Base-by-base conservation (phyloP, 1,140 invertebrate genomes). In the Plodia interpunctella region DNA sequence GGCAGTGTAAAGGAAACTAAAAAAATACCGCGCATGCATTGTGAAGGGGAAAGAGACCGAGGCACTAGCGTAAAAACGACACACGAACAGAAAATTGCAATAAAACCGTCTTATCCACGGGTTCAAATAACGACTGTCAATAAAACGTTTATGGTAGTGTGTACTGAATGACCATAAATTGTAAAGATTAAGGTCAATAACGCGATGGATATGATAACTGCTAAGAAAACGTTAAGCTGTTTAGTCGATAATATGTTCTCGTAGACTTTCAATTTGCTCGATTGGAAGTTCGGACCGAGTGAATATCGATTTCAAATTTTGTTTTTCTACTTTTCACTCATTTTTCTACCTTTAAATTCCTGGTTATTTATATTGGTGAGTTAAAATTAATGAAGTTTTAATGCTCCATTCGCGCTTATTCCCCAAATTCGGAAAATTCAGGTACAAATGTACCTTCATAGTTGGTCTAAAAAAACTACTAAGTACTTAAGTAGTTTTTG, bases 131-230 rank as follows among this genome's bases (percentile, higher is more conserved):
- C 71, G 75, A 77, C 70, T 72, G 72, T 73, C 72, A 77, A 87
- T 83, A 83, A 83, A 76, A 79, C 77, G 66, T 80, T 81, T 83
- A 87, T 80, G 73, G 76, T 72, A 80, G 61, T 76, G 60, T 72
- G 72, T 70, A 82, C 74, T 73, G 70, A 78, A 80, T 80, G 74
- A 76, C 73, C 71, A 79, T 84, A 83, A 80, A 87, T 83, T 84
- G 69, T 71, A 71, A 78, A 82, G 80, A 84, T 83, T 87, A 84
- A 80, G 81, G 83, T 84, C 78, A 87, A 81, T 84, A 83, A 76
- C 72, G 79, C 80, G 68, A 80, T 77, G 72, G 66, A 78, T 83
- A 84, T 80, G 72, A 80, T 80, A 82, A 78, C 77, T 77, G 68
- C 74, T 65, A 78, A 72, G 72, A 74, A 74, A 79, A 79, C 68